Percentiles rank a stretch among this genome's conserved stretches.
These are phyloP conservation scores for Dufourea novaeangliae DNA, from an alignment of 1,140 invertebrate species.

Conservation along the genomic window DNA sequence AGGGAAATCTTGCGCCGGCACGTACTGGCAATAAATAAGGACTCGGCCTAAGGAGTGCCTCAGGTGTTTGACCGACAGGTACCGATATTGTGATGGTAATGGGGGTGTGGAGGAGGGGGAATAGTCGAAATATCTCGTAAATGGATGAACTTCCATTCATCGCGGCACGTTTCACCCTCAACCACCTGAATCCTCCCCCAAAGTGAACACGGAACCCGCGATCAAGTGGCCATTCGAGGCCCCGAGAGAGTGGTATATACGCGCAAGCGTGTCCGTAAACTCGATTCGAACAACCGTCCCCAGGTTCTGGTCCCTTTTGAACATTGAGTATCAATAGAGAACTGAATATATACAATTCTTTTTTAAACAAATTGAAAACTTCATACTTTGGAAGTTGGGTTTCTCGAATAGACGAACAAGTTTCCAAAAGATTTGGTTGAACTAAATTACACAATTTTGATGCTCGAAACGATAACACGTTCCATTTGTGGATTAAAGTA, in stretches of 20 bases:
- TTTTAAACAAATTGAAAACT: neutral
- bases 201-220: neutral
- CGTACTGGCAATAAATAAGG: conserved; percentile 76
- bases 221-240: conserved; percentile 42
- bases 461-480: no score
- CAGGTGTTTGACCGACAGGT: conserved; percentile 71
- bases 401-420: no score
- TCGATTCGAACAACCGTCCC: neutral
- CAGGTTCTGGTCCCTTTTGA: neutral
- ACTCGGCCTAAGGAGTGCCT: conserved; percentile 34
- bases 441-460: no score
- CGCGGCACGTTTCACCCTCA: conserved; percentile 72
- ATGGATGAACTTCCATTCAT: conserved; percentile 72
- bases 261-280: conserved; percentile 8
- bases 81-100: conserved; percentile 78
- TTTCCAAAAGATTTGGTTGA: no score
- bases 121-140: conserved; percentile 69
- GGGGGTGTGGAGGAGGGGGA: no score
- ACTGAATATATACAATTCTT: neutral
- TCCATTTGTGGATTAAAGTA: neutral
- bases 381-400: no score
- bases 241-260: no score
- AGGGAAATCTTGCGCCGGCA: conserved; percentile 70
- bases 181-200: conserved; percentile 46
- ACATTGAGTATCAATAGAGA: neutral